phyloP scores from a whole-genome alignment of 2,113 vertebrate species.

The Carlito syrichta region DNA sequence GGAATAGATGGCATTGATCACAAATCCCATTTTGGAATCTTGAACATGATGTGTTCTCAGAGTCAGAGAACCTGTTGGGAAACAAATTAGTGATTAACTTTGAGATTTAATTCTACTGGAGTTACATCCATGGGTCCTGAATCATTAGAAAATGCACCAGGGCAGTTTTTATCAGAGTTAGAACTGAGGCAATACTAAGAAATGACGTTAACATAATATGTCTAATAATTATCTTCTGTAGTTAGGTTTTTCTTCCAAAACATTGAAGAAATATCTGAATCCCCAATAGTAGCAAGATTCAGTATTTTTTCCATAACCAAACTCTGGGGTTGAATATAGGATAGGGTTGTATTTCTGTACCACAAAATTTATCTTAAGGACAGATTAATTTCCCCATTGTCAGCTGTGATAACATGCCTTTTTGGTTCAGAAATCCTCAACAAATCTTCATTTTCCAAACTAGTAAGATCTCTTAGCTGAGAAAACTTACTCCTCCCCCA shows the following conservation, averaged over 20 bases:
- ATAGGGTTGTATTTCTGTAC: not conserved
- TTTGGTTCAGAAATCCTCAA: not conserved
- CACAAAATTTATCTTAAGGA: not conserved
- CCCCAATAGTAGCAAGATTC: not conserved
- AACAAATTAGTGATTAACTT: conserved; percentile 35
- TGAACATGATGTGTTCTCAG: conserved; percentile 94
- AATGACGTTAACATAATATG: not conserved
- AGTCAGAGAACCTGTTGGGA: conserved; percentile 88
- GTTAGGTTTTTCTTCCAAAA: not conserved
- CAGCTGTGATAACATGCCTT: not conserved
- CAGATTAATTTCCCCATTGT: not conserved
- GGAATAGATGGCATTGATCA: conserved; percentile 98
- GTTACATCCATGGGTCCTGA: not conserved
- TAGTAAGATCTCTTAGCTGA: not conserved
- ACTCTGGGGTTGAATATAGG: not conserved
- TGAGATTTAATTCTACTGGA: not conserved
- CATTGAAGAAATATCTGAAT: not conserved
- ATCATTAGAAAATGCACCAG: not conserved
- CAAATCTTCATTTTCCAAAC: not conserved
- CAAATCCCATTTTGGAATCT: conserved; percentile 99
- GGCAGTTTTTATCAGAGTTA: not conserved
- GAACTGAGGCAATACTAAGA: not conserved
- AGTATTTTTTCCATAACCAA: not conserved
- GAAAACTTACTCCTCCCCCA: not conserved
- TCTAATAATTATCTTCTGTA: not conserved